These are phyloP conservation scores for Acanthococcus lagerstroemiae DNA, from an alignment of 2,888 invertebrate genomes.

Conservation along the genomic window DNA sequence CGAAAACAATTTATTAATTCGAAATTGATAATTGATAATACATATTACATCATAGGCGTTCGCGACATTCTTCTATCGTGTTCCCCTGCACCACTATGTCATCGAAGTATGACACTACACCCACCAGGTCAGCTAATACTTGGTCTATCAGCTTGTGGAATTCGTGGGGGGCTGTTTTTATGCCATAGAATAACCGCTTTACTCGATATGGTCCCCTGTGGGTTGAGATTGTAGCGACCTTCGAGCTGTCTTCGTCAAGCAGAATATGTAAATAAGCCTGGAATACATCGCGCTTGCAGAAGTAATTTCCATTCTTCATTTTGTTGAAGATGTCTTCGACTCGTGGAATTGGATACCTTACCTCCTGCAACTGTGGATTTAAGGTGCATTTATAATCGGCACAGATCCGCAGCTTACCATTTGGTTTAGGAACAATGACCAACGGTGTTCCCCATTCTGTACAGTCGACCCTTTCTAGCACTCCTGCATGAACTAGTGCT, in stretches of 20 bases:
- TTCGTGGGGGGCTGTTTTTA: conserved; percentile 37
- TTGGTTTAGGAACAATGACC: conserved; percentile 36
- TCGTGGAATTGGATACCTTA: conserved; percentile 1
- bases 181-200: conserved; percentile 38
- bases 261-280: conserved; percentile 32
- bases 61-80: conserved; percentile 27
- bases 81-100: conserved; percentile 38
- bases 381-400: conserved; percentile 38
- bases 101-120: conserved; percentile 39
- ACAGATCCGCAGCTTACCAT: conserved; percentile 36
- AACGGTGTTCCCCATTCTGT: conserved; percentile 37
- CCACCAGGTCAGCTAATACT: conserved; percentile 36
- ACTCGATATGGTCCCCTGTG: conserved; percentile 38
- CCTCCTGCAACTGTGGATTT: conserved; percentile 35
- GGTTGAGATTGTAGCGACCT: conserved; percentile 31
- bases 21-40: no score
- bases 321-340: conserved; percentile 18
- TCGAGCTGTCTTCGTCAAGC: conserved; percentile 27
- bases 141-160: conserved; percentile 36
- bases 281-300: conserved; percentile 30
- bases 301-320: conserved; percentile 34
- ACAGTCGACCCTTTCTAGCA: conserved; percentile 30
- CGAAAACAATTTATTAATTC: no score
- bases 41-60: no score
- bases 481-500: conserved; percentile 20